Conservation (phyloP, 2,113 vertebrate genomes). For the Mesitornis unicolor region DNA sequence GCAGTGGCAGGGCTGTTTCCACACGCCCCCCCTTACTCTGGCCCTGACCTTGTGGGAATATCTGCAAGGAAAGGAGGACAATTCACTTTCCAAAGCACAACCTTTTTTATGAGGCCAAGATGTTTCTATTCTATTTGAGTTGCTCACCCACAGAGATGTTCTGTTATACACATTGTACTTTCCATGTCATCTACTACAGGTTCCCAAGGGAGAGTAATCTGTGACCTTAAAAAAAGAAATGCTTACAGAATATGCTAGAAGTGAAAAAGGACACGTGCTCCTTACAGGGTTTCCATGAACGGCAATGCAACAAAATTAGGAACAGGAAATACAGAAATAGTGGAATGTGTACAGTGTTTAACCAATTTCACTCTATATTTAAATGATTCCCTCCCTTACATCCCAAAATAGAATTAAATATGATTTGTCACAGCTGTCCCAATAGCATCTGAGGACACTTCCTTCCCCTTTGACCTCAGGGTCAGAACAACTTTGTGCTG, state of each 20-base stretch:
- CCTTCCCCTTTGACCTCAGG: neutral
- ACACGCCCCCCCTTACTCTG: neutral
- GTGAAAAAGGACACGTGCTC: neutral
- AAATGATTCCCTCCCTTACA: neutral
- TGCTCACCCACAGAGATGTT: neutral
- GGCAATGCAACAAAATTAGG: neutral
- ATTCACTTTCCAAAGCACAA: neutral
- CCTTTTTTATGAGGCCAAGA: neutral
- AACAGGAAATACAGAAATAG: neutral
- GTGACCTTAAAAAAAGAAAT: neutral
- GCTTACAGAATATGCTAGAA: neutral
- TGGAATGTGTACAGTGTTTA: neutral
- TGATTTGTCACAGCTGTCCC: neutral
- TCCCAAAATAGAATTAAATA: neutral
- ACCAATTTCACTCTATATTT: neutral
- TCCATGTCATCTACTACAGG: neutral
- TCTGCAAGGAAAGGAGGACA: accelerated
- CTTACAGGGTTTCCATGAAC: neutral
- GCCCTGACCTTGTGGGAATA: neutral
- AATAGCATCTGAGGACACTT: neutral
- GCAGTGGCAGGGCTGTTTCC: neutral
- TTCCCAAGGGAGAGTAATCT: neutral
- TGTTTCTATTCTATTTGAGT: neutral
- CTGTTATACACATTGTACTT: neutral
- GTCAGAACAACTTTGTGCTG: neutral